phyloP scores from a whole-genome alignment of 2,888 invertebrate species.

The Sphecodes monilicornis region DNA sequence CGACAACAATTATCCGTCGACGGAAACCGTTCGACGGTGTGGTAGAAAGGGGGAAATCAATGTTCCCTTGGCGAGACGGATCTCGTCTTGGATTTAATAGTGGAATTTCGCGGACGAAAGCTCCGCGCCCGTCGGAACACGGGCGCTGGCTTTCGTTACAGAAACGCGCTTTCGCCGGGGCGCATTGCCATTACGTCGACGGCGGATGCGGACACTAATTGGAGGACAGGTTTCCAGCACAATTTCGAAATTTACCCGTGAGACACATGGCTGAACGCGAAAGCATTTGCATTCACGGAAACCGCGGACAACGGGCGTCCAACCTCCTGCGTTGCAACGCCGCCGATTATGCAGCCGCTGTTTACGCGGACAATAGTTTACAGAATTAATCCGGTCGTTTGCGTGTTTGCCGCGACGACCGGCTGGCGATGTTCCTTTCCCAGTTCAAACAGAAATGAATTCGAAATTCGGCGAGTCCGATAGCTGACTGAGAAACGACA shows the following conservation, averaged over 20 bases:
- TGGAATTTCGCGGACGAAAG: neutral
- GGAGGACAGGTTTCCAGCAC: conserved; percentile 58
- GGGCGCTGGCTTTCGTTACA: neutral
- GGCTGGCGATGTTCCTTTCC: neutral
- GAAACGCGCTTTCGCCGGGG: neutral
- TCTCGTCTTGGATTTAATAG: neutral
- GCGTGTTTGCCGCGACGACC: neutral
- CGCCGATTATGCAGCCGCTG: conserved; percentile 28
- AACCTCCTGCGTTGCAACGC: neutral
- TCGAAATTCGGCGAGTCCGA: no score
- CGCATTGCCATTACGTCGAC: conserved; percentile 15
- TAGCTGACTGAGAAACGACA: no score
- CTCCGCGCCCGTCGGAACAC: no score
- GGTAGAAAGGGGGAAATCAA: neutral
- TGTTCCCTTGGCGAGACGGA: neutral
- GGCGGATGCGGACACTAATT: conserved; percentile 61
- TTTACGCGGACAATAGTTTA: conserved; percentile 19
- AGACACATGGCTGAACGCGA: conserved; percentile 40
- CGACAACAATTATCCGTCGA: neutral
- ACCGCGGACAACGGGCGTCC: conserved; percentile 27
- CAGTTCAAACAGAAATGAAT: neutral
- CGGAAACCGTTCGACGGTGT: neutral
- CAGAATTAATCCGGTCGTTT: conserved; percentile 28
- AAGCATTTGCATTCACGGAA: conserved; percentile 57
- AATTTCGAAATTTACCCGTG: conserved; percentile 62